Base-by-base conservation (phyloP, 1,140 invertebrate genomes). In the Drosophila navojoa region DNA sequence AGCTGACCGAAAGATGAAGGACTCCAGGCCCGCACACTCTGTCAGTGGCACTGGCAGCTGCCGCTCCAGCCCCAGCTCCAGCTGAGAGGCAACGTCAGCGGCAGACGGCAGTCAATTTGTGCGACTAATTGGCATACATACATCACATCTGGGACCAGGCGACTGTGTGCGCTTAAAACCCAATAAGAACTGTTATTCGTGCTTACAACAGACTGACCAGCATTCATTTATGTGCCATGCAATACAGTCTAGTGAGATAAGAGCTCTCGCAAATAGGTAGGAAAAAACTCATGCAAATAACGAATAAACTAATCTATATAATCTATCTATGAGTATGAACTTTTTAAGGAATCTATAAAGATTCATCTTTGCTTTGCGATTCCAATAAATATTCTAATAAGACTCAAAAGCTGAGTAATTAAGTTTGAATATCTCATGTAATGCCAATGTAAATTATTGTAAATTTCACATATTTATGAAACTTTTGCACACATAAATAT, bases 51-150 rank as follows among this genome's bases (percentile, higher is more conserved):
- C 13, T 15, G 42, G n/a, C n/a, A 45, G 16, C 42, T 45, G 32
- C 52, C 27, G 44, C 59, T 29, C 27, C 50, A 54, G 54, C 52
- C 19, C 3, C 54, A 52, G 19, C 52, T 16, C 58, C 50, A 54
- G 54, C 52, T 40, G 69, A 29, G 32, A 6, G 42, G 67, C 78
- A 86, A 44, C 42, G 15, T n/a, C 44, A 58, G 32, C 55, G 15
- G 5, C 47, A 49, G 47, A 19, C 47, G 42, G 67, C 81, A 86
- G 63, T 87, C 81, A 81, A 85, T 85, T 86, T 85, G 81, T 71
- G 29, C 76, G 63, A 87, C 82, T 89, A 86, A 86, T 86, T 86
- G 82, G 79, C 84, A 86, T 82, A 89, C 79, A 86, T 86, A 44
- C 62, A 29, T 66, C 62, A 22, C 19, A 54, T 66, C 62, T 54